phyloP scores from a whole-genome alignment of 2,797 vertebrate genomes.

The Anguilla anguilla region DNA sequence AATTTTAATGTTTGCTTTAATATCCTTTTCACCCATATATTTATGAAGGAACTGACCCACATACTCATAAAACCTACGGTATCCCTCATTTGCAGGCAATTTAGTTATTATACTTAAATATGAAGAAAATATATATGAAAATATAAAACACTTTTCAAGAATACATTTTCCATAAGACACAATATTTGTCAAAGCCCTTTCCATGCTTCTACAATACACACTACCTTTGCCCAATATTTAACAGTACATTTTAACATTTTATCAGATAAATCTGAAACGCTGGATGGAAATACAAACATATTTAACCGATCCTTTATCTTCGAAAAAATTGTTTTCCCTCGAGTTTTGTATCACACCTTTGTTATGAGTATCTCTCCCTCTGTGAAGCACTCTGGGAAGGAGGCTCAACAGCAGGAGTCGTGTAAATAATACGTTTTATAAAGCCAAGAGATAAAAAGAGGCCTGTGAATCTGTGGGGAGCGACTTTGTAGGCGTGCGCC shows the following conservation, averaged over 20 bases:
- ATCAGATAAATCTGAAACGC: neutral
- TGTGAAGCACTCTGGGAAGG: neutral
- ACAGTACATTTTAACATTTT: neutral
- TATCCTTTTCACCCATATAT: neutral
- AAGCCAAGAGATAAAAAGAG: neutral
- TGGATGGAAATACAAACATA: neutral
- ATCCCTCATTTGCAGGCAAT: neutral
- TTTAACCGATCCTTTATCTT: neutral
- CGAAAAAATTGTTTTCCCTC: neutral
- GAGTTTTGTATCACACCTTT: neutral
- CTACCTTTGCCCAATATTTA: neutral
- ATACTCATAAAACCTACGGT: neutral
- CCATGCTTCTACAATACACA: neutral
- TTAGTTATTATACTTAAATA: neutral
- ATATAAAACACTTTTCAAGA: neutral
- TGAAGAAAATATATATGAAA: neutral
- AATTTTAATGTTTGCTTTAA: neutral
- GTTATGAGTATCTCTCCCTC: neutral
- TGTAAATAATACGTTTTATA: neutral
- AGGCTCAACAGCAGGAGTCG: neutral
- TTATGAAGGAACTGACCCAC: neutral
- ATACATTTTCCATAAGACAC: neutral
- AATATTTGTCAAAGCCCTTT: neutral
- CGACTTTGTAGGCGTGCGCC: neutral
- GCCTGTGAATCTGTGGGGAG: neutral